These are phyloP conservation scores for Agrochola circellaris DNA, from an alignment of 2,888 invertebrate genomes.

Conservation along the genomic window DNA sequence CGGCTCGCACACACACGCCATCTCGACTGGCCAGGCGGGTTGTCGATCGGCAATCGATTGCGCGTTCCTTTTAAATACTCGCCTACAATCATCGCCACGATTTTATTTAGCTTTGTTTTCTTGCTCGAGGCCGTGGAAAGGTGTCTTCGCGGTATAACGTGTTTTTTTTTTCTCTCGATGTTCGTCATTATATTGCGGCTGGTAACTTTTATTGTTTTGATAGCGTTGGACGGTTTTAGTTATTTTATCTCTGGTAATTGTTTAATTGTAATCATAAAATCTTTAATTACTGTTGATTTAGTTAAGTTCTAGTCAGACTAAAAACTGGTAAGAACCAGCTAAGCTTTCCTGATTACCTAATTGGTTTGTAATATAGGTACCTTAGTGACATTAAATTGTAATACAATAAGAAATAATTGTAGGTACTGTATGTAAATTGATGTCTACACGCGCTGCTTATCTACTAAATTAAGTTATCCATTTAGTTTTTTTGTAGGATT, in stretches of 20 bases:
- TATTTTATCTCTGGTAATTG: conserved; percentile 19
- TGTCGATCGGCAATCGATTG: conserved; percentile 84
- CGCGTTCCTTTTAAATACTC: conserved; percentile 80
- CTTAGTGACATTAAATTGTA: neutral
- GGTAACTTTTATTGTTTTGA: conserved; percentile 55
- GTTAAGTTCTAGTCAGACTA: neutral
- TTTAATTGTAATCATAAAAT: conserved; percentile 8
- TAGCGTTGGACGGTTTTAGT: conserved; percentile 29
- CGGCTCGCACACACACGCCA: conserved; percentile 65
- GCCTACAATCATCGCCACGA: conserved; percentile 72
- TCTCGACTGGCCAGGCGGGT: conserved; percentile 76
- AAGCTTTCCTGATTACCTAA: neutral
- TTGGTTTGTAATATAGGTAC: neutral
- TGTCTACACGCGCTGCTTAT: conserved; percentile 2
- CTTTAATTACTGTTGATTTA: neutral
- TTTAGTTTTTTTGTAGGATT: conserved; percentile 5
- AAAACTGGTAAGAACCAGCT: neutral
- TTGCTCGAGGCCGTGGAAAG: conserved; percentile 68
- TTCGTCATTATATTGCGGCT: conserved; percentile 52
- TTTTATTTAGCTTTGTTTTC: conserved; percentile 71
- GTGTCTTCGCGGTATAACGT: conserved; percentile 69
- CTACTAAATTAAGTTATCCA: neutral
- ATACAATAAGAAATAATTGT: neutral
- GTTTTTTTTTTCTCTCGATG: conserved; percentile 58
- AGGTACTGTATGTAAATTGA: conserved; percentile 23